These are phyloP conservation scores for Clinocottus analis DNA, from an alignment of 2,113 vertebrate species.

Conservation along the genomic window DNA sequence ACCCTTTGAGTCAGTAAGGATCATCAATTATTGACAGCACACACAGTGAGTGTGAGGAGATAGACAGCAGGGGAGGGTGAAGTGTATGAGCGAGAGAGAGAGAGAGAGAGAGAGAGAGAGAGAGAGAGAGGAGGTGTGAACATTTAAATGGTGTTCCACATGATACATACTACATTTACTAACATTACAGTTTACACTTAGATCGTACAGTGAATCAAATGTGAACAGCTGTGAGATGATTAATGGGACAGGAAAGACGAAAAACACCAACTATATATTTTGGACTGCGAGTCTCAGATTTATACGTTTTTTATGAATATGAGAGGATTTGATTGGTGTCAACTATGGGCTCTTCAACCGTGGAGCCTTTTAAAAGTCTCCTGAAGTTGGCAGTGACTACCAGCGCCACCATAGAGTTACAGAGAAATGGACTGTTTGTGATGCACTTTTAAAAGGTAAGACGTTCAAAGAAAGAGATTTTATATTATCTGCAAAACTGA, in stretches of 20 bases:
- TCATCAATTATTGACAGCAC: conserved; percentile 84
- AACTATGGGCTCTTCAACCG: neutral
- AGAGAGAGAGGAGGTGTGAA: neutral
- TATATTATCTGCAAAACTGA: neutral
- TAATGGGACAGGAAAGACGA: neutral
- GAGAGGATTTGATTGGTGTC: neutral
- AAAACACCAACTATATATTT: neutral
- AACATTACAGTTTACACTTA: neutral
- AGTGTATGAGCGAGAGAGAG: conserved; percentile 17
- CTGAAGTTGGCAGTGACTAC: neutral
- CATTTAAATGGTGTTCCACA: conserved; percentile 1
- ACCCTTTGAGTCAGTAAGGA: conserved; percentile 82
- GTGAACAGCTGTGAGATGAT: neutral
- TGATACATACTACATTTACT: neutral
- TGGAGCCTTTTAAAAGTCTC: neutral
- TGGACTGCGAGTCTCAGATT: neutral
- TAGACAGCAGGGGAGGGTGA: conserved; percentile 77
- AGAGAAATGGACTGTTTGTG: neutral
- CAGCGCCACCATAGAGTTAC: neutral
- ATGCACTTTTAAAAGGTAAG: neutral
- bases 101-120: conserved; percentile 10
- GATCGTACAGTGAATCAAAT: neutral
- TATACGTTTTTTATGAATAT: neutral
- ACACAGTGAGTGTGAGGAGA: conserved; percentile 76
- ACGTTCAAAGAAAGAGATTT: neutral